Conservation (phyloP, 2,113 vertebrate genomes). For the Clarias gariepinus region DNA sequence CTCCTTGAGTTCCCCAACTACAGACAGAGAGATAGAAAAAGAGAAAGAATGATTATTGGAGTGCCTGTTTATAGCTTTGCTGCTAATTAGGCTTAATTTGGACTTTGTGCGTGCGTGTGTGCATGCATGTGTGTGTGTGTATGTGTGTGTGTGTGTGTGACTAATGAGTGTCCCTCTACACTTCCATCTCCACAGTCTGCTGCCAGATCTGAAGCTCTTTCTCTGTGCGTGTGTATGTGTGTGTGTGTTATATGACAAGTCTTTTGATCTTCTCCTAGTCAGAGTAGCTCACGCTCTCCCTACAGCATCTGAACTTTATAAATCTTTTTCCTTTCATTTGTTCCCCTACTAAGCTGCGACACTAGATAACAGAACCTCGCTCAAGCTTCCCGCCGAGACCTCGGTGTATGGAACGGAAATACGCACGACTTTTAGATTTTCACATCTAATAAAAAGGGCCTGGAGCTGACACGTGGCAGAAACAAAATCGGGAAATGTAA, state of each 20-base stretch:
- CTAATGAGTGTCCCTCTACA: slow-evolving; percentile 19
- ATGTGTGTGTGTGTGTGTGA: not conserved
- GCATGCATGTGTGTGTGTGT: not conserved
- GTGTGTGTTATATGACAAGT: slow-evolving; percentile 8
- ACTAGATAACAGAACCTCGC: not conserved
- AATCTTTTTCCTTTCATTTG: not conserved
- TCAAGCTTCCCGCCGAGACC: slow-evolving; percentile 15
- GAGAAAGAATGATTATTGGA: not conserved
- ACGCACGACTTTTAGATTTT: not conserved
- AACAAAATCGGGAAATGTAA: not conserved
- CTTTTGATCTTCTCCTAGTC: slow-evolving; percentile 19
- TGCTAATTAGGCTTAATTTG: slow-evolving; percentile 12
- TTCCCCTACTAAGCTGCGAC: not conserved
- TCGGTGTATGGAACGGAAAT: not conserved
- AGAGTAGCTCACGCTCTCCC: slow-evolving; percentile 1
- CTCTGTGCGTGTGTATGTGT: not conserved
- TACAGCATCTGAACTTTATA: slow-evolving; percentile 15
- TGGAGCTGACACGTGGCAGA: not conserved
- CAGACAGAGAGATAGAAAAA: slow-evolving; percentile 45
- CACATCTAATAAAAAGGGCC: not conserved
- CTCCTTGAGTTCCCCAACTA: slow-evolving; percentile 98
- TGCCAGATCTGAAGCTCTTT: slow-evolving; percentile 21
- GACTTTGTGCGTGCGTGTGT: not conserved
- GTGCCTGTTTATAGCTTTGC: slow-evolving; percentile 8
- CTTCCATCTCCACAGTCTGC: not conserved